Conservation (phyloP, 2,888 invertebrate genomes). For the Halictus ligatus region DNA sequence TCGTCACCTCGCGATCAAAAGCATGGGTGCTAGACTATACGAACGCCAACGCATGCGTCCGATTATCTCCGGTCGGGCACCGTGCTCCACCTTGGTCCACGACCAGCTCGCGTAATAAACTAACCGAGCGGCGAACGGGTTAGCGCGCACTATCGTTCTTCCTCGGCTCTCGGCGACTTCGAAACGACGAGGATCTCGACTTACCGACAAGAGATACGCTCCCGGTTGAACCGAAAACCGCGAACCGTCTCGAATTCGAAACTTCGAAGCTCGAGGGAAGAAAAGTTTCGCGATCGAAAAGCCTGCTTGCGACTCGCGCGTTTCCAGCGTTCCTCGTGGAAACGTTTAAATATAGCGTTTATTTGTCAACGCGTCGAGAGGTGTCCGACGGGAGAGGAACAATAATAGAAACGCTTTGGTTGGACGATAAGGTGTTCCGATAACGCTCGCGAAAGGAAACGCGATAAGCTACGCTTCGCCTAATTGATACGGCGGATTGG, state of each 20-base stretch:
- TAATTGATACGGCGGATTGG: conserved; percentile 62
- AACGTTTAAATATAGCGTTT: conserved; percentile 69
- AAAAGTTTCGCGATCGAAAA: not conserved
- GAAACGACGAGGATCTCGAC: not conserved
- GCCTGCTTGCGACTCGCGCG: conserved; percentile 52
- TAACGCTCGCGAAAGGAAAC: conserved; percentile 58
- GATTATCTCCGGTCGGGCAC: not conserved
- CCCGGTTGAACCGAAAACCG: not conserved
- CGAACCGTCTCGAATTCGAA: not conserved
- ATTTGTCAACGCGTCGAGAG: conserved; percentile 45
- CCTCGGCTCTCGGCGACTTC: not conserved
- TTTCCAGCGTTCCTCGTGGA: conserved; percentile 39
- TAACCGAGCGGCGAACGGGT: not conserved
- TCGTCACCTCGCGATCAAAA: not conserved
- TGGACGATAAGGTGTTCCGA: conserved; percentile 60
- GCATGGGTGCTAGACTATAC: not conserved
- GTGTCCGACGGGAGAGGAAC: conserved; percentile 48
- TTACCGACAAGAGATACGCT: not conserved
- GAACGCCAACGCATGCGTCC: not conserved
- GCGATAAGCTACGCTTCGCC: conserved; percentile 58
- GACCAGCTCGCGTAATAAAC: not conserved
- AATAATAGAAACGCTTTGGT: conserved; percentile 66
- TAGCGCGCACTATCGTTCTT: not conserved
- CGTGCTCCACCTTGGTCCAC: not conserved
- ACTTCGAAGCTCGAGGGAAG: not conserved